A percentile compares a stretch with the other conserved stretches of the same genome.
phyloP scores from a whole-genome alignment of 2,113 vertebrate species.

The Neogale vison region DNA sequence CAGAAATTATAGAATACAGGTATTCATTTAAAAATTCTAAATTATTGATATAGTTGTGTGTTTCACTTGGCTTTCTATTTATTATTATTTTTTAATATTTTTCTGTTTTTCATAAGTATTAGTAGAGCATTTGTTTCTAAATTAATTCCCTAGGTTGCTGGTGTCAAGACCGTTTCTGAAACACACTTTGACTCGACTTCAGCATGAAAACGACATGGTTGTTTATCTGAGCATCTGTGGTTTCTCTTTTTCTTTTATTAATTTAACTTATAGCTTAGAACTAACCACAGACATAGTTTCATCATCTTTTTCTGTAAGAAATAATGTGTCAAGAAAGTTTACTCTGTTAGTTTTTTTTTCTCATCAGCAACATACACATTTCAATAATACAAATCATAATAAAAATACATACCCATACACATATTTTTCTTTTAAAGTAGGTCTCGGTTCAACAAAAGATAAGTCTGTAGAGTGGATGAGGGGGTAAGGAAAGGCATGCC shows the following conservation, averaged over 20 bases:
- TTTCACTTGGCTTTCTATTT: background rate
- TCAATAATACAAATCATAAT: background rate
- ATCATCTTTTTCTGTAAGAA: background rate
- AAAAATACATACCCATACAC: background rate
- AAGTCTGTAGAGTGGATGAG: background rate
- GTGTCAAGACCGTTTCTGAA: background rate
- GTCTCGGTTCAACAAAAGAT: background rate
- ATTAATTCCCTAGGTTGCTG: background rate
- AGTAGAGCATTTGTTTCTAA: background rate
- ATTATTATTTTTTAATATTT: background rate
- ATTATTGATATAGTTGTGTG: background rate
- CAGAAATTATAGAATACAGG: background rate
- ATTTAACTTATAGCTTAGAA: background rate
- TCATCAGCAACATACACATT: background rate
- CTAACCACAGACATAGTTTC: background rate
- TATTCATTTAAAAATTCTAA: background rate
- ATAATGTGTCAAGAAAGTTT: background rate
- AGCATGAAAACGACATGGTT: background rate
- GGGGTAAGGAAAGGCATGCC: background rate
- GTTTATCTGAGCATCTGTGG: background rate
- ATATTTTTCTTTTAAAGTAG: background rate
- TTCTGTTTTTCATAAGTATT: background rate
- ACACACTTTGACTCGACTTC: background rate
- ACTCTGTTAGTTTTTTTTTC: background rate
- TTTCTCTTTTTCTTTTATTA: background rate